Base-by-base conservation (phyloP, 37 sponge, comb jelly and placozoan species). In the Cladorhizidae sp. region DNA sequence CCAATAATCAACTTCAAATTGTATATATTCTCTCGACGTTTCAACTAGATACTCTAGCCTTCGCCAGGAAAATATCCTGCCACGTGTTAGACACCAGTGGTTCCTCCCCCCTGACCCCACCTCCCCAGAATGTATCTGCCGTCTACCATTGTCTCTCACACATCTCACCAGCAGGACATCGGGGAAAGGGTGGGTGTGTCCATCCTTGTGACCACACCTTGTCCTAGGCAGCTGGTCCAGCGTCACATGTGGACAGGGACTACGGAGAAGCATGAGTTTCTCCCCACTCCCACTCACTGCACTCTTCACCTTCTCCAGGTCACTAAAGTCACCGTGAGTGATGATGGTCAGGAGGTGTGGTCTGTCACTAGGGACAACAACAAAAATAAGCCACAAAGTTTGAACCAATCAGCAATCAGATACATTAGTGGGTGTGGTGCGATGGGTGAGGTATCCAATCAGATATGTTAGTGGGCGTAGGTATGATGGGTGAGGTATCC, bases 311-410 rank as follows among this genome's bases (percentile, higher is more conserved):
- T 6, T 5, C 17, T 59, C 12, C 6, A 26, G n/a, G 61, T 59
- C 28, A 33, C 33, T 2, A 35, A 65, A 65, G 17, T 33, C 67
- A 7, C 67, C 67, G 31, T 31, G 67, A n/a, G 54, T 74, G 74
- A 74, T 50, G 31, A 74, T 54, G 9, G 74, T 74, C 29, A 74
- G 55, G 0, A 74, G 74, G 74, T 50, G 74, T 74, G 74, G 74
- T 35, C 74, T 74, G 33, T 74, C 6, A 1, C 74, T 74, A 54
- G 18, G 51, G 62, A 28, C 11, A 14, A 40, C 5, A 45, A 45
- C n/a, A n/a, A n/a, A n/a, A n/a, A n/a, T n/a, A n/a, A n/a, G n/a
- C n/a, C n/a, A n/a, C n/a, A n/a, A n/a, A n/a, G n/a, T n/a, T n/a
- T n/a, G n/a, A n/a, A n/a, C n/a, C n/a, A n/a, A n/a, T n/a, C n/a